phyloP scores from a whole-genome alignment of 2,797 vertebrate species.

The Labeo calbasu region DNA sequence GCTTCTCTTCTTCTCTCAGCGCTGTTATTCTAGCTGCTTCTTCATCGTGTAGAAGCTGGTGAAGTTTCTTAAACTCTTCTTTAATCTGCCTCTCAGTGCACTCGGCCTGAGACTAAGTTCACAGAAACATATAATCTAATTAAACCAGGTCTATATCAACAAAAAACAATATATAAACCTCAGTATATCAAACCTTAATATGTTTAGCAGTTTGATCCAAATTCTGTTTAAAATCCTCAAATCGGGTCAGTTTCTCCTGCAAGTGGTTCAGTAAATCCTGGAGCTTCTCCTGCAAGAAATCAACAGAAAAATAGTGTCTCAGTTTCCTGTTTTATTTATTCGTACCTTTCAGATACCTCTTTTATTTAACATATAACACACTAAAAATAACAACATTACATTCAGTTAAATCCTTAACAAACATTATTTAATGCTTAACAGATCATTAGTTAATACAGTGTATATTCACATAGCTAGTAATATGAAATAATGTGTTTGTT shows the following conservation, averaged over 20 bases:
- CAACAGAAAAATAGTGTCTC: not conserved
- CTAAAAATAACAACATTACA: no score
- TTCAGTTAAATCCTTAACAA: no score
- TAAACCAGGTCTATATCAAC: no score
- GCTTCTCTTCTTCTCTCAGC: slow-evolving; percentile 19
- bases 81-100: not conserved
- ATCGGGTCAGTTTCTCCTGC: not conserved
- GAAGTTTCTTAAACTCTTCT: not conserved
- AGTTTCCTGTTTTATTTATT: no score
- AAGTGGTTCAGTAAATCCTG: not conserved
- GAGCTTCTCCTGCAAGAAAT: not conserved
- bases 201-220: not conserved
- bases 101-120: not conserved
- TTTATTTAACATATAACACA: no score
- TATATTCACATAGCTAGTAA: no score
- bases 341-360: no score
- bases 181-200: not conserved
- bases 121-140: no score
- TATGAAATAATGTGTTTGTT: no score
- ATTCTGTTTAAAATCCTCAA: not conserved
- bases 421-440: no score
- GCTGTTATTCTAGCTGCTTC: not conserved
- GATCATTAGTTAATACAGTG: no score
- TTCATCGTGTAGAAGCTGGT: not conserved
- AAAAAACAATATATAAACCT: not conserved